A percentile compares a stretch with the other conserved stretches of the same genome.
phyloP scores from a whole-genome alignment of 2,113 vertebrate genomes.

The Meleagris gallopavo region DNA sequence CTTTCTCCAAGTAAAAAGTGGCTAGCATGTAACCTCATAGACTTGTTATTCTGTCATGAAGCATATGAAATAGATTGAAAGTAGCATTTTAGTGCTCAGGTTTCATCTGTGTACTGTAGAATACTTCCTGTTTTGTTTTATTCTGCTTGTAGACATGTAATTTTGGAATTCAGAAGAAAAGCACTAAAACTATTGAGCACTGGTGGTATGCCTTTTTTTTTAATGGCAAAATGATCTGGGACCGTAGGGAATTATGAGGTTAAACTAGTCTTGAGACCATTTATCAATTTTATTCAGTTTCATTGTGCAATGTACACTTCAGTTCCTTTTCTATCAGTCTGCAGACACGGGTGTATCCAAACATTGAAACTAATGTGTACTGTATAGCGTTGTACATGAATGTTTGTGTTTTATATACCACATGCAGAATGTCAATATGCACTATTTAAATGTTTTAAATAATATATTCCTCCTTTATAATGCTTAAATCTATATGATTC shows the following conservation, averaged over 20 bases:
- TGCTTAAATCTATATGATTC: slow-evolving; percentile 87
- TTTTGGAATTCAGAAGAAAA: slow-evolving; percentile 70
- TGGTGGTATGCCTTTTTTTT: slow-evolving; percentile 72
- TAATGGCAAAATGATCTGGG: slow-evolving; percentile 60
- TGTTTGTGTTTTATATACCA: slow-evolving; percentile 85
- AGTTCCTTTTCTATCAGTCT: slow-evolving; percentile 75
- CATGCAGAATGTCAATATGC: slow-evolving; percentile 86
- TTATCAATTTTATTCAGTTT: slow-evolving; percentile 68
- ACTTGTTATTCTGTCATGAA: slow-evolving; percentile 70
- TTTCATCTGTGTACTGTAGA: slow-evolving; percentile 69
- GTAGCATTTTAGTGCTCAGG: slow-evolving; percentile 72
- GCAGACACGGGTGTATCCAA: slow-evolving; percentile 77
- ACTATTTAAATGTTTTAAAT: slow-evolving; percentile 85
- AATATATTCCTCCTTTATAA: slow-evolving; percentile 91
- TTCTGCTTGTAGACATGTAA: slow-evolving; percentile 69
- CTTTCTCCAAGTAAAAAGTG: slow-evolving; percentile 59
- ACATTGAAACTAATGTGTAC: slow-evolving; percentile 82
- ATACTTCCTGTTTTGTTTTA: slow-evolving; percentile 57
- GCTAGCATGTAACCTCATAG: slow-evolving; percentile 71
- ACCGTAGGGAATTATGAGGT: slow-evolving; percentile 72
- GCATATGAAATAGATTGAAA: slow-evolving; percentile 67
- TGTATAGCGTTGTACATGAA: slow-evolving; percentile 86
- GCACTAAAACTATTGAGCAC: slow-evolving; percentile 77
- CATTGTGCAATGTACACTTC: slow-evolving; percentile 79
- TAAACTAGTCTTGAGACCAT: slow-evolving; percentile 75